Evolutionary conservation across 92 coral and sea anemone genomes (phyloP).

Genomic region (Zoanthus solanderi): DNA sequence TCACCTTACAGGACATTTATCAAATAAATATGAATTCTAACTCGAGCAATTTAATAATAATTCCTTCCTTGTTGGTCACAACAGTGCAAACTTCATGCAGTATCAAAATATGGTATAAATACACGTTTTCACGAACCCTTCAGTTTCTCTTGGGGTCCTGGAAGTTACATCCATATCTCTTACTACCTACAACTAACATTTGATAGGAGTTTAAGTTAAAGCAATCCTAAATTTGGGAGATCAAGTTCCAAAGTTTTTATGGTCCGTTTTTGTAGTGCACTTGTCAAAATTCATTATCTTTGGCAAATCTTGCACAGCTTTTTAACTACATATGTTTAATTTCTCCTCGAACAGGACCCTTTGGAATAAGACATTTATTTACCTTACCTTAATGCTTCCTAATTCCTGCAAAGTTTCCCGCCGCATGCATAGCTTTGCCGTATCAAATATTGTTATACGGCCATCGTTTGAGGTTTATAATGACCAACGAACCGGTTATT

Average conservation of each 20-base stretch:
- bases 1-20: background rate
- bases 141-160: slow-evolving; percentile 1
- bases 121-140: slow-evolving; percentile 8
- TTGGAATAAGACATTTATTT: background rate
- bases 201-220: slow-evolving; percentile 10
- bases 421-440: background rate
- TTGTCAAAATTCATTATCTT: background rate
- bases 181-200: slow-evolving; percentile 4
- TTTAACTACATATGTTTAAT: background rate
- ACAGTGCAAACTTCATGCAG: slow-evolving; percentile 15
- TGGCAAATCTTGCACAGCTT: background rate
- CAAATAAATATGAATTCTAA: slow-evolving; percentile 14
- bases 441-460: background rate
- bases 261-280: background rate
- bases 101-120: background rate
- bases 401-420: background rate
- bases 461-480: background rate
- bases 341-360: background rate
- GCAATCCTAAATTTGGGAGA: background rate
- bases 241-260: background rate
- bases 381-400: background rate
- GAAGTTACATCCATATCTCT: slow-evolving; percentile 6
- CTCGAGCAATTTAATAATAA: no score
- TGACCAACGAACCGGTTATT: background rate
- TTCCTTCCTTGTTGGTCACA: slow-evolving; percentile 1